phyloP scores from a whole-genome alignment of 2,113 vertebrate genomes.

The Turdus rufiventris region DNA sequence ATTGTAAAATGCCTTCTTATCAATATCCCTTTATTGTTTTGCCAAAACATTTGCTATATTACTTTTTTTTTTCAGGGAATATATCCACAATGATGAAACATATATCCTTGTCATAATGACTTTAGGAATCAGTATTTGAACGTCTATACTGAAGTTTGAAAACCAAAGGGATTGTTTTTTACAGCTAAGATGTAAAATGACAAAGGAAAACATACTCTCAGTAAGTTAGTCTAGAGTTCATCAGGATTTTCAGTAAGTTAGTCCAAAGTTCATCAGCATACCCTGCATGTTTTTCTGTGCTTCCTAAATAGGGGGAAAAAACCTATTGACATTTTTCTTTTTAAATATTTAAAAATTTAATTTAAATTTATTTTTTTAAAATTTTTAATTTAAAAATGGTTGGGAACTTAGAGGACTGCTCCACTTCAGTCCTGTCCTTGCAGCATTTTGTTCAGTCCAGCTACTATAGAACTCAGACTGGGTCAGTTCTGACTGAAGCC shows the following conservation, averaged over 20 bases:
- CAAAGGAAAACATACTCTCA: neutral
- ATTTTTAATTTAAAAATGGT: neutral
- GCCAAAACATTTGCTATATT: neutral
- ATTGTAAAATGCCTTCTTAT: neutral
- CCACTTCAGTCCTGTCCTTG: neutral
- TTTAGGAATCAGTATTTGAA: neutral
- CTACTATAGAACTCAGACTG: neutral
- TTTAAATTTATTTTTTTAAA: no score
- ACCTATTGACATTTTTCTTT: neutral
- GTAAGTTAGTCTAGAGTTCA: neutral
- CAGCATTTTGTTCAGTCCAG: neutral
- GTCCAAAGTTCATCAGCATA: neutral
- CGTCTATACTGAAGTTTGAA: neutral
- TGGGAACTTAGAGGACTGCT: neutral
- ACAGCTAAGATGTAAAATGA: neutral
- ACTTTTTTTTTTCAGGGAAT: neutral
- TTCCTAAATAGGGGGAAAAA: neutral
- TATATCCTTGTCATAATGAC: neutral
- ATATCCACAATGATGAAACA: fast-evolving
- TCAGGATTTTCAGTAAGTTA: neutral
- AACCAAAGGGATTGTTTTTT: neutral
- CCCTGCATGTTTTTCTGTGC: neutral
- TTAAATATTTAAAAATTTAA: no score
- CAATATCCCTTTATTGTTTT: neutral
- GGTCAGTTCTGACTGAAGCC: neutral